These are phyloP conservation scores for Micoletzkya japonica DNA, from an alignment of 2,888 invertebrate genomes.

Conservation along the genomic window DNA sequence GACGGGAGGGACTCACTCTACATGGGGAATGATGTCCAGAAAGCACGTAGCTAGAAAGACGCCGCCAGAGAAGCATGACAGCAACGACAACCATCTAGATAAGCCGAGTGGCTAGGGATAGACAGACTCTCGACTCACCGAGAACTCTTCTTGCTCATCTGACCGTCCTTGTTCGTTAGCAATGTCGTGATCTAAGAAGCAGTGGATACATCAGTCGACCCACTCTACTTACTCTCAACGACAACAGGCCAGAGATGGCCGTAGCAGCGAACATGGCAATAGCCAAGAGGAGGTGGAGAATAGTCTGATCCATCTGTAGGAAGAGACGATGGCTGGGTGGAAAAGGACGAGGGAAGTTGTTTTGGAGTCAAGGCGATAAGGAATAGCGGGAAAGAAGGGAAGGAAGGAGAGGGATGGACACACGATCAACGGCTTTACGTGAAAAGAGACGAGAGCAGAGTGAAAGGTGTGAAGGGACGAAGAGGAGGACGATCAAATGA, in stretches of 20 bases:
- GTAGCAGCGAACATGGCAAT: conserved; percentile 53
- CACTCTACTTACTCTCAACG: conserved; percentile 48
- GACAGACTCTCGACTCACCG: not conserved
- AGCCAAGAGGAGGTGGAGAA: conserved; percentile 45
- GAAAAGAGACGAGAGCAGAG: too few species aligned
- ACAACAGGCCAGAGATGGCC: conserved; percentile 48
- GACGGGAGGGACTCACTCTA: conserved; percentile 39
- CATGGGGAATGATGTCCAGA: conserved; percentile 61
- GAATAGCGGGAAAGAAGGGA: too few species aligned
- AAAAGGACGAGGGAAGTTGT: not conserved
- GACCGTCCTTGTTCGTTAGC: conserved; percentile 26
- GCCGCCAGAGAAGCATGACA: conserved; percentile 62
- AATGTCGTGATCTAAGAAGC: conserved; percentile 12
- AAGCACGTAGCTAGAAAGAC: conserved; percentile 63
- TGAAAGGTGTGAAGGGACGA: too few species aligned
- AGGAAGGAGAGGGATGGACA: too few species aligned
- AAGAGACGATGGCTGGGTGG: not conserved
- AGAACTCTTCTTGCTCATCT: conserved; percentile 23
- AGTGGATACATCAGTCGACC: conserved; percentile 12
- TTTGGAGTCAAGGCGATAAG: too few species aligned
- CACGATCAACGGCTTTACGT: too few species aligned
- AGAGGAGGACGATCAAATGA: too few species aligned
- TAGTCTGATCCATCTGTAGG: conserved; percentile 30
- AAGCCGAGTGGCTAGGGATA: conserved; percentile 21
- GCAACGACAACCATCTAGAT: conserved; percentile 49